Base-by-base conservation (phyloP, 2,797 vertebrate genomes). In the Crypturellus tataupa region DNA sequence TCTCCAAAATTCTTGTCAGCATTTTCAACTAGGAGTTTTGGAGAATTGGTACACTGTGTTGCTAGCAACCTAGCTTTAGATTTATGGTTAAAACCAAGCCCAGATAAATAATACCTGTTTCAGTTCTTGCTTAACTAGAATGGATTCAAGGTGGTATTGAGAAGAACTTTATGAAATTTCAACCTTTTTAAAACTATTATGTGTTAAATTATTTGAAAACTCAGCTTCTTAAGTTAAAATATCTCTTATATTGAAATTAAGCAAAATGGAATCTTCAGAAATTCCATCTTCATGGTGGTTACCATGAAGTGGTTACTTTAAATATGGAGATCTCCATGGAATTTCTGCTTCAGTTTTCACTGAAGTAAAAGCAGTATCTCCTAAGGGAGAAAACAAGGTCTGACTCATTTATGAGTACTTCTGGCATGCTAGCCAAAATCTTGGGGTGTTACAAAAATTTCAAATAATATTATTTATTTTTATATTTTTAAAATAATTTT, bases 391-490 rank as follows among this genome's bases (percentile, higher is more conserved):
- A 94, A 94, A 70, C 20, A 63, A 53, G 16, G 29, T 86, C 82
- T 90, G 88, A 93, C 83, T 97, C 87, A 93, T 77, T 95, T 95
- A 90, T 81, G 63, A 27, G 59, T 59, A 55, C 4, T 77, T 71
- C 18, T 18, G 42, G 20, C 20, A 64, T 42, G 31, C 56, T 46
- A 62, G 89, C 77, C 89, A 87, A 76, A 84, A 75, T 65, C 19
- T 46, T 65, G 25, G 6, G 4, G 24, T 55, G 65, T 85, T 94
- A 55, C 39, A 80, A 85, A n/a, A 47, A 89, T 91, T 87, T 72
- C 15, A 60, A 81, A 91, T 4, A 87, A 56, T 67, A 44, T 60
- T 62, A 78, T 75, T 91, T 80, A 82, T 90, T 93, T 56, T 89
- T 40, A 31, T 85, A 70, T 89, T 92, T 82, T 51, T 8, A 11